phyloP scores from a whole-genome alignment of 2,797 vertebrate species.

The Xyrichtys novacula region DNA sequence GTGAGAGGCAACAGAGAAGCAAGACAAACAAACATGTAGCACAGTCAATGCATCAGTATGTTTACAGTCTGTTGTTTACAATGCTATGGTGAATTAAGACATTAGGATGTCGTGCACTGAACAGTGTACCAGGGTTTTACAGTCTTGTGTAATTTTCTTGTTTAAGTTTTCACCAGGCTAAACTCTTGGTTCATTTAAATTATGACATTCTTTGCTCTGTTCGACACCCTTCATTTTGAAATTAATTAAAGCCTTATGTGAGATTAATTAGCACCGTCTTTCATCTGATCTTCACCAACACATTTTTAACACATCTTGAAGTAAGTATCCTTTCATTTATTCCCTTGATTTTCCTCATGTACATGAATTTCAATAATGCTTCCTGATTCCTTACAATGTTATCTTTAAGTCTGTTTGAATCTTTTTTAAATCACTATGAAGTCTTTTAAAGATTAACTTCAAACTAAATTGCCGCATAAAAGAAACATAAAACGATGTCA shows the following conservation, averaged over 20 bases:
- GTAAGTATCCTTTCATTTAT: neutral
- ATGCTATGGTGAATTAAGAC: neutral
- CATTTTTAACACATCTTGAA: neutral
- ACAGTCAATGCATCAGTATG: neutral
- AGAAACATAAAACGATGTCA: neutral
- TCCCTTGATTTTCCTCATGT: neutral
- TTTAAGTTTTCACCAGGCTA: too few relatives aligned
- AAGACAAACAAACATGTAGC: slow-evolving; percentile 3
- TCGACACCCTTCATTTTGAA: neutral
- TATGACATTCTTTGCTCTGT: too few relatives aligned
- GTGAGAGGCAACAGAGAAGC: neutral
- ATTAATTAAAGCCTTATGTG: neutral
- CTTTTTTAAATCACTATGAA: neutral
- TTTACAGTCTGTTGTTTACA: neutral
- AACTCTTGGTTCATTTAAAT: too few relatives aligned
- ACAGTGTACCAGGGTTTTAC: too few relatives aligned
- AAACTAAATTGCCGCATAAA: neutral
- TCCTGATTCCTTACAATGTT: neutral
- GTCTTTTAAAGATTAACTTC: neutral
- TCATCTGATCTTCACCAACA: neutral
- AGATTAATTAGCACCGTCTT: neutral
- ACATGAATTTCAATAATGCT: neutral
- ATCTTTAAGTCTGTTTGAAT: neutral
- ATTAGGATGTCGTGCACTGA: neutral
- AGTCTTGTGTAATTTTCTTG: too few relatives aligned